Base-by-base conservation (phyloP, 2,888 invertebrate species). In the Acanthoscelides obtectus region DNA sequence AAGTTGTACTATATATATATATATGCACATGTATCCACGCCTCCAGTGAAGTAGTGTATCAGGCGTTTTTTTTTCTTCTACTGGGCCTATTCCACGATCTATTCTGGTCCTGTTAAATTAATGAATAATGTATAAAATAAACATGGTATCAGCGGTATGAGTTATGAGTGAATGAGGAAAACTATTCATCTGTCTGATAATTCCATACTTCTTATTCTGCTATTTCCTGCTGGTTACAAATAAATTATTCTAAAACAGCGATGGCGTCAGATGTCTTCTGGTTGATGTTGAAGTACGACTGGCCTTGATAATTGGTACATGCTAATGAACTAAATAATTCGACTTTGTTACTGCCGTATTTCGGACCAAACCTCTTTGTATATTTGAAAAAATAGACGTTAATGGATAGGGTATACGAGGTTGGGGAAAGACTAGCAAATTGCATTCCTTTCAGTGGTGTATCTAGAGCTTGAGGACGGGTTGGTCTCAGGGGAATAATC, bases 271-370 rank as follows among this genome's bases (percentile, higher is more conserved):
- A 12, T 8, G 19, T 63, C 8, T 63, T 19, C 19, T 63, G 63
- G 19, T 63, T 63, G 12, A 63, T 12, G 12, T 12, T 63, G 8
- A 19, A 19, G 19, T 19, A 63, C 63, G 63, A 63, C 66, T 12
- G 66, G 20, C 66, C 66, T 66, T 66, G 12, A 66, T 20, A 66
- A 66, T 20, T 66, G 20, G 66, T 66, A 20, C 66, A 66, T 66
- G 20, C 66, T 66, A 20, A 66, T 66, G 66, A 66, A 20, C 66
- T 6, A 20, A 66, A 66, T 20, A 66, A 66, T 66, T 20, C 66
- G 20, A 66, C 20, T 66, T 66, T 66, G 12, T 66, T 12, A 20
- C 66, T n/a, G 66, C 20, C 20, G 20, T 6, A 66, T 66, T 66
- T 66, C 12, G 20, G 6, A 8, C 66, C 20, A 66, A 8, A 66